A percentile compares a stretch with the other conserved stretches of the same genome.
Evolutionary conservation across 2,888 invertebrate genomes (phyloP).

Genomic region (Cyclophora punctaria): DNA sequence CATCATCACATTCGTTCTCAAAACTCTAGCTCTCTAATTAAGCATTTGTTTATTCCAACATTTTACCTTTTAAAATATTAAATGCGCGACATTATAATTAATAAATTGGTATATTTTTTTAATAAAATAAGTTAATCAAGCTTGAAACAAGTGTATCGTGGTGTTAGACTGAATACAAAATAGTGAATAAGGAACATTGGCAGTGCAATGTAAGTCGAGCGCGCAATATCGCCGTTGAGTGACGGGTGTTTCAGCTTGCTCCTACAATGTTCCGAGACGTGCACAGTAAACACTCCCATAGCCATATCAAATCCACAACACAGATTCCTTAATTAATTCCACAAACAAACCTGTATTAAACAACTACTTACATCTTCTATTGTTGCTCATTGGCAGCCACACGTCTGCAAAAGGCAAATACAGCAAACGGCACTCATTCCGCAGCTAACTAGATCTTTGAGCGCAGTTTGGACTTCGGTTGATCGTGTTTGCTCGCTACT

Average conservation of each 20-base stretch:
- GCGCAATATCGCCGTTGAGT: slow-evolving; percentile 24
- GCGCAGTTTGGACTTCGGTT: slow-evolving; percentile 61
- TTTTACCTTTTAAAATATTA: no score
- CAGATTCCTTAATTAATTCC: slow-evolving; percentile 28
- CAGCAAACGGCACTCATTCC: slow-evolving; percentile 50
- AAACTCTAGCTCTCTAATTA: no score
- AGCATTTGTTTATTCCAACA: no score
- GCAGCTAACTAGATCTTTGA: slow-evolving; percentile 70
- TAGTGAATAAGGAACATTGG: slow-evolving; percentile 21
- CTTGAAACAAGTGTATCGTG: slow-evolving; percentile 8
- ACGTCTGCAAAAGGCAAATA: slow-evolving; percentile 40
- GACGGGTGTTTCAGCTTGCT: slow-evolving; percentile 12
- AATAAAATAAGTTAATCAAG: no score
- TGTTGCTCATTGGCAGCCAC: slow-evolving; percentile 31
- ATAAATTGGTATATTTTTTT: no score
- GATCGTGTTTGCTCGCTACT: slow-evolving; percentile 58
- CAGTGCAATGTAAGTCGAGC: slow-evolving; percentile 17
- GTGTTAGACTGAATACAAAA: slow-evolving; percentile 18
- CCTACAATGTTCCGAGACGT: slow-evolving; percentile 10
- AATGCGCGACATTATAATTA: no score
- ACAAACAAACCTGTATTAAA: slow-evolving; percentile 20
- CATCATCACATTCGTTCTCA: no score
- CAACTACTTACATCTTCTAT: slow-evolving; percentile 30
- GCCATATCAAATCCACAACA: slow-evolving; percentile 8
- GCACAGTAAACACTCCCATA: neutral